Evolutionary conservation across 92 coral and sea anemone genomes (phyloP), one percentile per base, ranked within the genome.

Genomic region (Porites divaricata): DNA sequence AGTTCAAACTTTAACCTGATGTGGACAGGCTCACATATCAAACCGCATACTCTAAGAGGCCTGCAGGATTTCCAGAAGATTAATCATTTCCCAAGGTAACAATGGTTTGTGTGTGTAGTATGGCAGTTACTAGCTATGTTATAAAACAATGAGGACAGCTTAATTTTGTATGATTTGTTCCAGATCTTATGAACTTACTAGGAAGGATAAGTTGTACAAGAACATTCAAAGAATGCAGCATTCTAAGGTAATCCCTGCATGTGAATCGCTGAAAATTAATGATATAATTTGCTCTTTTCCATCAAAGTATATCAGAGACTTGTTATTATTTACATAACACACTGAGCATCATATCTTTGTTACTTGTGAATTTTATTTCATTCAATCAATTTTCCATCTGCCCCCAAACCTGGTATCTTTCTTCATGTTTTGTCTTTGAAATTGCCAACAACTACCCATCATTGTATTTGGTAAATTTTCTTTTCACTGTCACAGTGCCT

Each of bases 1-100:
- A 95, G 99, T 74, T 95, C 99, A 19, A 95, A 95, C 83, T 97
- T 91, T 76, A 97, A 95, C 83, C 77, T 97, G 66, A 97, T 97
- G 99, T 97, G 99, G 99, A 97, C 99, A 23, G 99, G 99, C 15
- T 97, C 99, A 58, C 99, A 97, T 48, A 82, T 97, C 70, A 97
- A 97, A 28, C 98, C 99, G 2, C 96, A 97, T 35, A 92, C 99
- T 25, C 80, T 97, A 54, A 92, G 98, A 75, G 99, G 99, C n/a
- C 78, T 97, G 86, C 98, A 89, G 87, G 99, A 97, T 21, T 97
- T 95, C 76, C 99, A 97, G 81, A 97, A 97, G 77, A 87, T 97
- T 4, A 97, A 97, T 87, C 99, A 97, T 84, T 97, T 97, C 73
- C 99, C 99, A 77, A 97, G 99, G 97, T 95, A 68, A 48, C 62